phyloP scores from a whole-genome alignment of 2,113 vertebrate species.

The Ariopsis seemanni region DNA sequence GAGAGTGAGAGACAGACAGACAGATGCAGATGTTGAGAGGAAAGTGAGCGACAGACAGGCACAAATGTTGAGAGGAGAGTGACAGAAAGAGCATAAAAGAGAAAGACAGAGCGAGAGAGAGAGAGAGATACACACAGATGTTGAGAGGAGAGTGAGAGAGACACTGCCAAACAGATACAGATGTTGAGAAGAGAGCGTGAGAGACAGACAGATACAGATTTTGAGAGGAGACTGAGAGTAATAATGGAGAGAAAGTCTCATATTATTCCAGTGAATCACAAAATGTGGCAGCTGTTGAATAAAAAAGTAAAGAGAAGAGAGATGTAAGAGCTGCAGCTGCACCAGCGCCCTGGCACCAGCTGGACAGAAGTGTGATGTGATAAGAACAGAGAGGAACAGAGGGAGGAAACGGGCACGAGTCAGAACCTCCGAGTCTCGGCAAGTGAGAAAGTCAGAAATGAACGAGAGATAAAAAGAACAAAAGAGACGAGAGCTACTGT shows the following conservation, averaged over 20 bases:
- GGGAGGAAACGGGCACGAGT: not conserved
- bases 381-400: not conserved
- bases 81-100: not conserved
- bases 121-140: not conserved
- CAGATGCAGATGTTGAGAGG: not conserved
- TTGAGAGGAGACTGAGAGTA: not conserved
- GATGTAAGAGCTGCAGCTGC: conserved; percentile 15
- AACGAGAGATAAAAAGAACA: not conserved
- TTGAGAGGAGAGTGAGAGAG: not conserved
- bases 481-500: conserved; percentile 5
- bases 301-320: not conserved
- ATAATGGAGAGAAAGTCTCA: not conserved
- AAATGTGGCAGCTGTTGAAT: not conserved
- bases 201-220: not conserved
- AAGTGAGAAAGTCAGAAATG: conserved; percentile 13
- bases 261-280: not conserved
- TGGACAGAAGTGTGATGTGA: not conserved
- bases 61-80: not conserved
- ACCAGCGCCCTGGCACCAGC: conserved; percentile 6
- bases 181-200: not conserved
- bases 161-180: not conserved
- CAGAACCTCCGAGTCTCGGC: conserved; percentile 30
- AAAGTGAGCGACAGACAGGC: not conserved
- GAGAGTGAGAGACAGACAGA: not conserved
- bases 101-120: not conserved